These are phyloP conservation scores for Atopsyche davidsoni DNA, from an alignment of 1,140 invertebrate genomes.

Conservation along the genomic window DNA sequence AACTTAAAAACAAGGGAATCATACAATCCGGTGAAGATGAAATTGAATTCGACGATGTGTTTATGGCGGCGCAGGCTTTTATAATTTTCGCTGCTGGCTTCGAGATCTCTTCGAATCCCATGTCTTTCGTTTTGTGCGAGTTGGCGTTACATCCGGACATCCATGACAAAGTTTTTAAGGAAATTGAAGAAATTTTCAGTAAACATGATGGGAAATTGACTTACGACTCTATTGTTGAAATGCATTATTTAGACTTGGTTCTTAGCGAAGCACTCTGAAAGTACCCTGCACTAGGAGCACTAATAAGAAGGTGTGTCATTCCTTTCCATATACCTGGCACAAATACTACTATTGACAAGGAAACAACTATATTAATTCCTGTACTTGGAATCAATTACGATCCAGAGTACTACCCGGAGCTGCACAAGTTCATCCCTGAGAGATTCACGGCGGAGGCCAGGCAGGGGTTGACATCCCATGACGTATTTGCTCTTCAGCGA, in stretches of 20 bases:
- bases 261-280: constrained; percentile 34
- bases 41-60: constrained; percentile 14
- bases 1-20: constrained; percentile 9
- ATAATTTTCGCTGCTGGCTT: constrained; percentile 35
- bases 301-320: constrained; percentile 32
- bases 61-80: constrained; percentile 34
- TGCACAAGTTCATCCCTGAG: constrained; percentile 59
- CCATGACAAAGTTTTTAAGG: neutral
- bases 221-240: constrained; percentile 37
- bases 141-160: neutral
- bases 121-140: constrained; percentile 48
- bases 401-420: constrained; percentile 58
- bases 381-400: constrained; percentile 44
- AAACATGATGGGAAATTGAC: constrained; percentile 36
- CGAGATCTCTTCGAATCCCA: constrained; percentile 40
- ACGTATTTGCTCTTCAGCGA: constrained; percentile 72
- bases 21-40: neutral
- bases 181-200: constrained; percentile 19
- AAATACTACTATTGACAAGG: constrained; percentile 34
- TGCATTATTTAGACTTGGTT: constrained; percentile 34
- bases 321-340: constrained; percentile 42
- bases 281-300: constrained; percentile 33
- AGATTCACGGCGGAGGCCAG: constrained; percentile 51
- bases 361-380: constrained; percentile 35
- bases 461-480: constrained; percentile 38